phyloP scores from a whole-genome alignment of 2,888 invertebrate species.

The Drosophila ezoana region DNA sequence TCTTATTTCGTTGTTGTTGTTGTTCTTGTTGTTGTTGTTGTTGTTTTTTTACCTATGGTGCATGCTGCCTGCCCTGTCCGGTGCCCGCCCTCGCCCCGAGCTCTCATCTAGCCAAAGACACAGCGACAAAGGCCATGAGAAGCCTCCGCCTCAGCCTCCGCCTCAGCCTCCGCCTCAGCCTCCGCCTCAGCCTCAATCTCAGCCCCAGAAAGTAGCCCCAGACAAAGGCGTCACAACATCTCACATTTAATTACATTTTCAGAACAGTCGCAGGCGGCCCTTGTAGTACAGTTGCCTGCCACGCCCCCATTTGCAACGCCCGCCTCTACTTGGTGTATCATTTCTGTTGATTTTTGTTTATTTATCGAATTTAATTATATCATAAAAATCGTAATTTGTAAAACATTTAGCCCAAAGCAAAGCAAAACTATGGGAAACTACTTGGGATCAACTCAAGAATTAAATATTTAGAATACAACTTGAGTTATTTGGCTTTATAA shows the following conservation, averaged over 20 bases:
- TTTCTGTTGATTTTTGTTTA: slow-evolving; percentile 17
- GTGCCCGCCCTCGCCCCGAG: slow-evolving; percentile 31
- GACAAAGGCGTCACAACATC: slow-evolving; percentile 76
- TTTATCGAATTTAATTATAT: slow-evolving; percentile 28
- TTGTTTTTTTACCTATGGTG: not conserved
- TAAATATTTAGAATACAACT: too few species aligned
- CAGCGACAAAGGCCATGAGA: slow-evolving; percentile 44
- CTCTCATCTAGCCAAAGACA: slow-evolving; percentile 17
- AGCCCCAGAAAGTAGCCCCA: slow-evolving; percentile 24
- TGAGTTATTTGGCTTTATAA: too few species aligned
- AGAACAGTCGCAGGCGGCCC: slow-evolving; percentile 30
- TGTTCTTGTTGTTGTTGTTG: not conserved
- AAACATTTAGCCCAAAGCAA: not conserved
- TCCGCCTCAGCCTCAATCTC: not conserved
- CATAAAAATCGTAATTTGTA: slow-evolving; percentile 23
- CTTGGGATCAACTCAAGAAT: too few species aligned
- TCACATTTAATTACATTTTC: slow-evolving; percentile 71
- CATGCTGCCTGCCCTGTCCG: slow-evolving; percentile 9
- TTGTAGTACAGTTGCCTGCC: slow-evolving; percentile 20
- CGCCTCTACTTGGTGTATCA: not conserved
- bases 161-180: not conserved
- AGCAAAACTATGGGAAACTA: slow-evolving; percentile 6
- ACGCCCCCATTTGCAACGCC: slow-evolving; percentile 46
- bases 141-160: slow-evolving; percentile 5
- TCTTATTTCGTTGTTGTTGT: slow-evolving; percentile 12